phyloP scores from a whole-genome alignment of 2,888 invertebrate species.

The Adineta ricciae region DNA sequence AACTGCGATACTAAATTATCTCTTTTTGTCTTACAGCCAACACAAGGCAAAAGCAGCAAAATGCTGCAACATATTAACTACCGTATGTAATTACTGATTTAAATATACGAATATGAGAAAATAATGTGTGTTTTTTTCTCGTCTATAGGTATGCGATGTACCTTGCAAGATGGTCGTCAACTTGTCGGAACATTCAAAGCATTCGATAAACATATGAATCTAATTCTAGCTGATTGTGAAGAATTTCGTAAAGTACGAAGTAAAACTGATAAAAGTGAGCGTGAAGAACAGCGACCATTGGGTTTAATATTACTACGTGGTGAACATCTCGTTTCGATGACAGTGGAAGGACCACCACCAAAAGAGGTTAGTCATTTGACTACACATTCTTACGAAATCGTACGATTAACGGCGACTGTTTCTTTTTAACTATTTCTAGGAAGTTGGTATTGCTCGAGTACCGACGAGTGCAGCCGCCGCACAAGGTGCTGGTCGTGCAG shows the following conservation, averaged over 20 bases:
- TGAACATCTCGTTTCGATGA: constrained; percentile 73
- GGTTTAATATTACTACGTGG: constrained; percentile 88
- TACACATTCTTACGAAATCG: background rate
- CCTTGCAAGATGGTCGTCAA: constrained; percentile 88
- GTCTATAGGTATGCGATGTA: constrained; percentile 59
- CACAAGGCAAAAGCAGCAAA: constrained; percentile 44
- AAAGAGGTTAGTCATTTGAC: constrained; percentile 58
- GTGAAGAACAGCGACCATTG: constrained; percentile 87
- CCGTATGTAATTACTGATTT: constrained; percentile 57
- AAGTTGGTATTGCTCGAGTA: constrained; percentile 32
- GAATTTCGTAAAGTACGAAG: constrained; percentile 92
- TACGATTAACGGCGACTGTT: background rate
- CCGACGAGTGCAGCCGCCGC: constrained; percentile 24
- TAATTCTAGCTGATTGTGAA: constrained; percentile 95
- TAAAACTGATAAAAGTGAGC: constrained; percentile 67
- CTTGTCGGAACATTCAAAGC: constrained; percentile 99
- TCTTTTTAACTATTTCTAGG: background rate
- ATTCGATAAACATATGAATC: constrained; percentile 99
- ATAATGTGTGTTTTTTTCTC: background rate
- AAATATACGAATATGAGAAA: background rate
- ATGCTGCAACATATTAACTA: constrained; percentile 76
- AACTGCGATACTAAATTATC: too few species aligned
- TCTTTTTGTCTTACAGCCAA: constrained; percentile 21
- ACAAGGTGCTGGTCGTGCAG: constrained; percentile 14
- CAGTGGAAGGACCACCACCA: constrained; percentile 95